Evolutionary conservation across 2,888 invertebrate genomes (phyloP).

Genomic region (Drosophila koepferae): DNA sequence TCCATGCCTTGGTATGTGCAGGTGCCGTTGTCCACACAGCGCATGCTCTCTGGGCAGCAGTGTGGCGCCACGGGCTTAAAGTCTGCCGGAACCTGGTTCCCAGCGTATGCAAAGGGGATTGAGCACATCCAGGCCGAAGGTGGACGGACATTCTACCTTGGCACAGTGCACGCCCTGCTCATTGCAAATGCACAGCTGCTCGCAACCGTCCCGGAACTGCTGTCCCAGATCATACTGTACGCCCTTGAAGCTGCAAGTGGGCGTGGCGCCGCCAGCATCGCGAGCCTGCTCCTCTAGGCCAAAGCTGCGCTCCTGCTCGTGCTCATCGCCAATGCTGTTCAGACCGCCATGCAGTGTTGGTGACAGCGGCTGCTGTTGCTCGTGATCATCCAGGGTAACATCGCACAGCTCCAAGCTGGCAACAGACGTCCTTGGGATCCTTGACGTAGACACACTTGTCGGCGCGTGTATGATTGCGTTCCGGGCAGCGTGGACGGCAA

Average conservation of each 20-base stretch:
- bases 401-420: slow-evolving; percentile 94
- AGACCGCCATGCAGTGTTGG: slow-evolving; percentile 61
- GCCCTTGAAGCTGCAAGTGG: slow-evolving; percentile 80
- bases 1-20: slow-evolving; percentile 90
- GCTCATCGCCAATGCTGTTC: slow-evolving; percentile 67
- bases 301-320: slow-evolving; percentile 51
- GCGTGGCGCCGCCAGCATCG: slow-evolving; percentile 59
- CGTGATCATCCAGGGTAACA: slow-evolving; percentile 92
- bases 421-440: slow-evolving; percentile 93
- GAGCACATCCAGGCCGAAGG: slow-evolving; percentile 93
- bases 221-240: slow-evolving; percentile 86
- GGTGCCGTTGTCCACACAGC: slow-evolving; percentile 93
- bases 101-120: slow-evolving; percentile 94
- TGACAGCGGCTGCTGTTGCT: slow-evolving; percentile 84
- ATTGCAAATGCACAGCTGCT: slow-evolving; percentile 91
- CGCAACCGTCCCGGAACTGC: slow-evolving; percentile 93
- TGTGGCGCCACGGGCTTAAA: slow-evolving; percentile 90
- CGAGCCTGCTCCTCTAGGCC: slow-evolving; percentile 79
- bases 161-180: slow-evolving; percentile 90
- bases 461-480: slow-evolving; percentile 86
- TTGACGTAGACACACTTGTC: slow-evolving; percentile 93
- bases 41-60: slow-evolving; percentile 92
- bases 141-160: slow-evolving; percentile 92
- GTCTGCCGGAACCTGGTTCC: slow-evolving; percentile 92
- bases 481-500: slow-evolving; percentile 90